These are phyloP conservation scores for Loxodonta africana DNA, from an alignment of 2,113 vertebrate genomes.

Conservation along the genomic window DNA sequence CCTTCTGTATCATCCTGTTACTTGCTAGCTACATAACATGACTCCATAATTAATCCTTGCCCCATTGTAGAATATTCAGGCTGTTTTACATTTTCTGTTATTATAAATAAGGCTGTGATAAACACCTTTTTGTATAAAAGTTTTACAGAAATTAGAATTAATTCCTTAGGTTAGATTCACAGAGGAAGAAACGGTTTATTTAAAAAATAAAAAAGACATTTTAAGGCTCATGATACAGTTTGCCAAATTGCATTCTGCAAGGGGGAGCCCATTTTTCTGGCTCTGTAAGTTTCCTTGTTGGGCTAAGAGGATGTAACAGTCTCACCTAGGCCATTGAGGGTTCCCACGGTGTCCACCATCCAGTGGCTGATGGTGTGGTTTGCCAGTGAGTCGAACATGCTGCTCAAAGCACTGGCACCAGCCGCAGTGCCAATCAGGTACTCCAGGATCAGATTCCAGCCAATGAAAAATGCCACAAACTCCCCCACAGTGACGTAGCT, in stretches of 20 bases:
- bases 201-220: not conserved
- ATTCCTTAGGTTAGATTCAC: not conserved
- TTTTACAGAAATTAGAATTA: slow-evolving; percentile 6
- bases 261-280: not conserved
- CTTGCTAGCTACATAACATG: not conserved
- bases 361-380: slow-evolving; percentile 97
- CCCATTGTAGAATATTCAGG: not conserved
- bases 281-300: accelerated
- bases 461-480: slow-evolving; percentile 98
- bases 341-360: slow-evolving; percentile 96
- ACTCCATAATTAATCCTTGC: not conserved
- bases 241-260: not conserved
- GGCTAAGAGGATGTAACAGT: not conserved
- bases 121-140: slow-evolving; percentile 16
- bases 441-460: slow-evolving; percentile 99
- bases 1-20: not conserved
- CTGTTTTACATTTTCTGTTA: not conserved
- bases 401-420: slow-evolving; percentile 97
- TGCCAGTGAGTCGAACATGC: slow-evolving; percentile 98
- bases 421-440: slow-evolving; percentile 98
- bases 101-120: slow-evolving; percentile 30
- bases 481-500: slow-evolving; percentile 99
- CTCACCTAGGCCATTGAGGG: slow-evolving; percentile 95
- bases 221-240: not conserved
- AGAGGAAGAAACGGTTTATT: not conserved